Evolutionary conservation across 2,797 vertebrate genomes (phyloP), one percentile per base, ranked within the genome.

Genomic region (Anas capensis): DNA sequence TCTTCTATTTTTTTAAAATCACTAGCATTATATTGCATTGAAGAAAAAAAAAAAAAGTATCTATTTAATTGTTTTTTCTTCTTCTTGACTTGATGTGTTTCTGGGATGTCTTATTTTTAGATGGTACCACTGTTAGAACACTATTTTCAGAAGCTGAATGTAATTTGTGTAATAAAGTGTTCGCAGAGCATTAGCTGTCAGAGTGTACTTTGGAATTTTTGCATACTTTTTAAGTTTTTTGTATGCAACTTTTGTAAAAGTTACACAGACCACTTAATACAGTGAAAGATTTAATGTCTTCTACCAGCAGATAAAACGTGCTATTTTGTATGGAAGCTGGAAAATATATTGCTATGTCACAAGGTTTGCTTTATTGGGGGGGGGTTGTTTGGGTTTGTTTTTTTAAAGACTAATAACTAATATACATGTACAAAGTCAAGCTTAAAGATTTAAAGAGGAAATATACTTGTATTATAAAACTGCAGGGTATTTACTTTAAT

Each of bases 131-230:
- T 99, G 99, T 99, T 99, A 99, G 98, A 99, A 99, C 98, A 99
- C 99, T 99, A 99, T 99, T 99, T 99, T 99, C 98, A 98, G 98
- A 99, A 99, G 98, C 97, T 98, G 98, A 98, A 99, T 99, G 99
- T 99, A 99, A 99, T 99, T 99, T 99, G 99, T 99, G 99, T 99
- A 99, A 99, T 99, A 99, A 99, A 99, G 99, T 99, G 99, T 99
- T 98, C 98, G 98, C 99, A 99, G 99, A 99, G 99, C 99, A 99
- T 98, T 98, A 97, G 93, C 90, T 97, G 91, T 97, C 11, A 0
- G 93, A 97, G 97, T 96, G 95, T 98, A 96, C 93, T 97, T 97
- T 97, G 97, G 72, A 93, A 91, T 97, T 97, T 97, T 97, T 97
- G 72, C 70, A 87, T 90, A 81, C 88, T 90, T 57, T 57, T 26